phyloP scores from a whole-genome alignment of 1,140 invertebrate species.

The Diplogasteroides magnus region DNA sequence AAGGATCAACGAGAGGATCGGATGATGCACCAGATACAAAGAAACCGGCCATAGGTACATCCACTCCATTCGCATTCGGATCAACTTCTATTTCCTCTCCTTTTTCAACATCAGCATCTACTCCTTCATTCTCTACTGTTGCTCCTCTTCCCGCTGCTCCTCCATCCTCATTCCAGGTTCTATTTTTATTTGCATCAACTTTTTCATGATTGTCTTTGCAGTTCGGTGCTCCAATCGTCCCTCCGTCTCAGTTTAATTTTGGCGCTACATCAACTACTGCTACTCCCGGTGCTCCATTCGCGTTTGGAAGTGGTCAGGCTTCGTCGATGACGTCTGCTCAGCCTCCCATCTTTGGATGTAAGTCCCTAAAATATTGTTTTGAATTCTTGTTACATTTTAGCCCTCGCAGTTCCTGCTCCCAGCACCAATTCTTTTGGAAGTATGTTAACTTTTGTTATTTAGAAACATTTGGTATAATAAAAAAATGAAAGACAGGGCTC shows the following conservation, averaged over 20 bases:
- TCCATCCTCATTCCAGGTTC: not conserved
- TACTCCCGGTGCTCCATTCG: not conserved
- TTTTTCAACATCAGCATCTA: not conserved
- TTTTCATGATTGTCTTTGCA: not conserved
- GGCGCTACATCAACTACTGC: not conserved
- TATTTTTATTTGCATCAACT: not conserved
- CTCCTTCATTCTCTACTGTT: conserved; percentile 1
- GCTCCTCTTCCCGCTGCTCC: not conserved
- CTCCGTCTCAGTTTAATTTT: no score
- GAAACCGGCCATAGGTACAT: no score
- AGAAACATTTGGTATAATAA: no score
- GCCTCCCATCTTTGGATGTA: not conserved
- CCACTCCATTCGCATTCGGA: not conserved
- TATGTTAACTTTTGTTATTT: no score
- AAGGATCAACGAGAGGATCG: not conserved
- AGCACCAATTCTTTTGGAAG: not conserved
- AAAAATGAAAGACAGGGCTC: no score
- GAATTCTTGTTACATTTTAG: not conserved
- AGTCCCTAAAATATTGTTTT: not conserved
- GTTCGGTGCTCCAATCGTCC: not conserved
- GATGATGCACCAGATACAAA: not conserved
- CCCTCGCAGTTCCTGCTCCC: not conserved
- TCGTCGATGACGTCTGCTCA: not conserved
- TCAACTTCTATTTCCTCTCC: not conserved
- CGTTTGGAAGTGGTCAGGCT: no score